Evolutionary conservation across 2,888 invertebrate species (phyloP), one percentile per base, ranked within the genome.

Genomic region (Drosophila fulvimacula): DNA sequence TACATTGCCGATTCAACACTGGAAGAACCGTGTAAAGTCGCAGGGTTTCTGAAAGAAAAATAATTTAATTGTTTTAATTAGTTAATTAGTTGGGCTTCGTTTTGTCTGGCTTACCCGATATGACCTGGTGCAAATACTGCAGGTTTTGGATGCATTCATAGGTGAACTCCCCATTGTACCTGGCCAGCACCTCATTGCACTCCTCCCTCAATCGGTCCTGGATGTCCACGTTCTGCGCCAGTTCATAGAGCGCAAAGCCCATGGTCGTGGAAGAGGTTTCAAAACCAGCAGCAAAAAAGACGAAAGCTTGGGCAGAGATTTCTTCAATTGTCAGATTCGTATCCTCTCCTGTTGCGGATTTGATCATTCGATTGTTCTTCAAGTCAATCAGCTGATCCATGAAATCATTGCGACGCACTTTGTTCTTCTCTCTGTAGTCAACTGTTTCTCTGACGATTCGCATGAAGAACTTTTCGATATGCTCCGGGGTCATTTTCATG

Each of bases 1-100:
- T 92, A 51, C 94, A 93, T 61, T 92, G 88, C 32, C 94, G 92
- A 81, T 94, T 93, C 21, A 94, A 71, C 0, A 93, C 88, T 0
- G 94, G 92, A 81, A 94, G 88, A 0, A 94, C 93, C 2, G 94
- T 94, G 74, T 94, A 93, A 64, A 93, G 93, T 10, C 94, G 92
- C 88, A 94, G 92, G 1, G 94, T 94, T 76, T 90, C 90, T 30
- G 30, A 10, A 30, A 30, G 10, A 30, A 30, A 10, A 10, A 10
- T 10, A 30, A 36, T 34, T 11, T 34, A 11, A 0, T 34, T 4
- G 0, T 11, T 34, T 4, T 11, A 34, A 34, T 4, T 34, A 2
- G 11, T 41, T 19, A 19, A 10, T 5, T 5, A 19, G 1, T 1
- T 19, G 9, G 11, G 4, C 1, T 17, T 11, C 11, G 1, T n/a